Base-by-base conservation (phyloP, 1,140 invertebrate species). In the Glossosoma conforme region DNA sequence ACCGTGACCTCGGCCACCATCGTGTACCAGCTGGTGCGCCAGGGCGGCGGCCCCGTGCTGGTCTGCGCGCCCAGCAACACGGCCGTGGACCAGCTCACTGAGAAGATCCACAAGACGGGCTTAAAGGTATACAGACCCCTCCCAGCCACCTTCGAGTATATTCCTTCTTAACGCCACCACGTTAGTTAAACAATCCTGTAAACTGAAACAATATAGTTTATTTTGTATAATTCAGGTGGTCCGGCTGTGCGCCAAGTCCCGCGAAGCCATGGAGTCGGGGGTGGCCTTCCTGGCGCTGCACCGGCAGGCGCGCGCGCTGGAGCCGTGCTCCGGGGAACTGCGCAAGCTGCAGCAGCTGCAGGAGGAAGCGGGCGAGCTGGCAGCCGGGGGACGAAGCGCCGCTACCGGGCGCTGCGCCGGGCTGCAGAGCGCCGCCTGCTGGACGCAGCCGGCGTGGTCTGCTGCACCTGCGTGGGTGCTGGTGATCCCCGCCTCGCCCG, bases 41-140 rank as follows among this genome's bases (percentile, higher is more conserved):
- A 97, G 64, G 91, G 86, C 58, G 89, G 86, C 4, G 93, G 93
- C 2, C 93, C 95, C 0, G 94, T 99, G 0, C 71, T 99, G 0
- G 97, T 99, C 0, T 99, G 97, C 72, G 97, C 97, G 2, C 97
- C 97, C 0, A 97, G 93, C 14, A 99, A 99, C 65, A 99, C 97
- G 8, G 97, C 97, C 33, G 97, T 99, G 0, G 97, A 99, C 72
- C 97, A 99, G 64, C 74, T 99, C 2, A 98, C 97, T 0, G 96
- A 99, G 70, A 99, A 99, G 70, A 98, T 99, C 38, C 96, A 99
- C 67, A 83, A 87, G 58, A 99, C 96, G 14, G 97, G 96, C 32
- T 75, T 99, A 10, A 99, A 98, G 74, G 72, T 70, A 21, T 55
- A n/a, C 4, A 3, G 32, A 33, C 11, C 32, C 32, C 32, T 4